Percentiles rank a stretch among this genome's conserved stretches.
These are phyloP conservation scores for Astreopora myriophthalma DNA, from an alignment of 64 coral and sea anemone species.

Conservation along the genomic window DNA sequence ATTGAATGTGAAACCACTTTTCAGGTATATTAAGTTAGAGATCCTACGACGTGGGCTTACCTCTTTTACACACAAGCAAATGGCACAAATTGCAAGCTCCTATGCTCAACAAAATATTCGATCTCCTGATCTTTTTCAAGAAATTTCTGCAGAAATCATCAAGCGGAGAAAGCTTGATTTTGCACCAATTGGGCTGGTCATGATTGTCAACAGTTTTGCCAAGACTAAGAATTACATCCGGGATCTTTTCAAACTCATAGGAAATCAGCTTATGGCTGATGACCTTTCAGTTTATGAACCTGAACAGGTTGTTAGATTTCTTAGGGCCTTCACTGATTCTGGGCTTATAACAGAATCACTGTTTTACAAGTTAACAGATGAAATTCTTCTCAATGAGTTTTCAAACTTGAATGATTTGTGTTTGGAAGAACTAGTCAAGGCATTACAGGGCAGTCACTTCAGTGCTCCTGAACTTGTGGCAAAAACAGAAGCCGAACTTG, in stretches of 20 bases:
- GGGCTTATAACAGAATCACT: constrained; percentile 21
- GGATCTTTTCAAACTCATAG: constrained; percentile 48
- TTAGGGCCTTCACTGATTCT: constrained; percentile 59
- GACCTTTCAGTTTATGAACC: constrained; percentile 41
- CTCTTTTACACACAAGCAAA: constrained; percentile 39
- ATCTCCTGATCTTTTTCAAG: constrained; percentile 69
- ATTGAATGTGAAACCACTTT: constrained; percentile 55
- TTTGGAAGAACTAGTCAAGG: constrained; percentile 64
- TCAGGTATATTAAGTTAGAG: constrained; percentile 58
- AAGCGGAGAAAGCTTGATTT: constrained; percentile 25
- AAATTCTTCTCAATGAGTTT: constrained; percentile 46
- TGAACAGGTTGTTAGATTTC: constrained; percentile 50
- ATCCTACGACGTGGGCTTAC: constrained; percentile 52
- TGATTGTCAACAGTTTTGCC: constrained; percentile 66
- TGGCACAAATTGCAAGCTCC: constrained; percentile 61
- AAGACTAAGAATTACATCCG: constrained; percentile 59
- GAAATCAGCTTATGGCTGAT: background rate
- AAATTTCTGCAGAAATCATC: constrained; percentile 52
- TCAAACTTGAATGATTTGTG: constrained; percentile 1
- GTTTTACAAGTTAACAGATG: constrained; percentile 13
- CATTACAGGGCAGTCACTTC: constrained; percentile 39
- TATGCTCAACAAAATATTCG: constrained; percentile 53
- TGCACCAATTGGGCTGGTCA: constrained; percentile 47
- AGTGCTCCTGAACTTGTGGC: constrained; percentile 73
- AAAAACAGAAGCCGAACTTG: constrained; percentile 69